Conservation (phyloP, 35 echinoderm and acorn worm genomes). For the Strongylocentrotus purpuratus region DNA sequence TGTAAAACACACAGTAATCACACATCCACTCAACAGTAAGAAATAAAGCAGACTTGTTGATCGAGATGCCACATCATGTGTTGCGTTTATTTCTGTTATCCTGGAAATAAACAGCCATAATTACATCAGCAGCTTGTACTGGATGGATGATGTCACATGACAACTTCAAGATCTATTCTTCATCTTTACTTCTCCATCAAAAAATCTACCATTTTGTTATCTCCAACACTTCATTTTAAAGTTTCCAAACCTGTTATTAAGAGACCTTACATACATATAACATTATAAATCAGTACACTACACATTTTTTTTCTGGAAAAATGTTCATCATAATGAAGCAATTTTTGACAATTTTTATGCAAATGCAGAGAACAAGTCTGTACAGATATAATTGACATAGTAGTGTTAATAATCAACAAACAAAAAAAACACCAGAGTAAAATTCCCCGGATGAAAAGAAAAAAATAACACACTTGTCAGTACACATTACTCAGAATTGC, state of each 20-base stretch:
- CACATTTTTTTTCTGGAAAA: slow-evolving; percentile 48
- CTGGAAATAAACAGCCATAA: slow-evolving; percentile 47
- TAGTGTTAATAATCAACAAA: slow-evolving; percentile 37
- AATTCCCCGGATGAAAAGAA: not conserved
- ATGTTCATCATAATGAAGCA: slow-evolving; percentile 43
- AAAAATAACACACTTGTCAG: not conserved
- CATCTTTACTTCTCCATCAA: slow-evolving; percentile 28
- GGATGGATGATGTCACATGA: slow-evolving; percentile 51
- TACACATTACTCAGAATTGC: slow-evolving; percentile 40
- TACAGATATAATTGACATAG: slow-evolving; percentile 45
- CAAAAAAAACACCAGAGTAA: slow-evolving; percentile 34
- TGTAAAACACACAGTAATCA: too few relatives aligned
- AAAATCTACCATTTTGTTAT: slow-evolving; percentile 17
- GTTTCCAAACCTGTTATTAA: not conserved
- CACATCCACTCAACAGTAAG: not conserved
- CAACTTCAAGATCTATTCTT: not conserved
- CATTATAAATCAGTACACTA: slow-evolving; percentile 47
- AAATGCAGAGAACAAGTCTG: slow-evolving; percentile 50
- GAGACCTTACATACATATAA: slow-evolving; percentile 45
- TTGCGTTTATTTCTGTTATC: slow-evolving; percentile 41
- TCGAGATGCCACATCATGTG: slow-evolving; percentile 49
- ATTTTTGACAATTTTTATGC: slow-evolving; percentile 33
- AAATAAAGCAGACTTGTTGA: not conserved
- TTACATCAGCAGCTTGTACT: slow-evolving; percentile 55
- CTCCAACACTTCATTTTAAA: slow-evolving; percentile 8